These are phyloP conservation scores for Phalacrocorax pelagicus DNA, from an alignment of 2,113 vertebrate genomes.

Conservation along the genomic window DNA sequence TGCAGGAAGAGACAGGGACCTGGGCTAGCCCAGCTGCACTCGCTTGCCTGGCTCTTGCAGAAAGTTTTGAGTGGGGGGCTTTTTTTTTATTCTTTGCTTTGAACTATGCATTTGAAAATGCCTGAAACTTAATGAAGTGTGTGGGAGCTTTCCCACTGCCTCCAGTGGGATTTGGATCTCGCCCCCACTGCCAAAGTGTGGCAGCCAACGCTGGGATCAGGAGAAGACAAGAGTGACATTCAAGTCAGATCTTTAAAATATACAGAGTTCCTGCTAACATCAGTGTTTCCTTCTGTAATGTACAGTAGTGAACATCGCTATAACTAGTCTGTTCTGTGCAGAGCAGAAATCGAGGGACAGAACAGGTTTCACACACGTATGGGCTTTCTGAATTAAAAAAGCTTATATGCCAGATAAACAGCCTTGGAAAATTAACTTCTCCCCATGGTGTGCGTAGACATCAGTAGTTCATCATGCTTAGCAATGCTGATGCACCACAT, in stretches of 20 bases:
- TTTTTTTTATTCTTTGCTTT: not conserved
- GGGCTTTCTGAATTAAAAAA: not conserved
- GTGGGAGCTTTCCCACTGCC: not conserved
- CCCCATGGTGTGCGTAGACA: not conserved
- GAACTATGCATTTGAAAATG: not conserved
- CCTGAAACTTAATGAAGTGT: not conserved
- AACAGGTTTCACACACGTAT: not conserved
- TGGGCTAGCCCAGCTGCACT: not conserved
- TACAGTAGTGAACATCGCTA: not conserved
- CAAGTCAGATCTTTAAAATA: not conserved
- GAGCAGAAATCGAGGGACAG: not conserved
- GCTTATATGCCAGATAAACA: not conserved
- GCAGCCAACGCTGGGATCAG: not conserved
- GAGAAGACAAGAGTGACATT: not conserved
- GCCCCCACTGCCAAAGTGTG: not conserved
- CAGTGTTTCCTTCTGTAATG: not conserved
- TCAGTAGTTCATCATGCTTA: rapidly evolving
- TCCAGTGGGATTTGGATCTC: not conserved
- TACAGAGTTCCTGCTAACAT: not conserved
- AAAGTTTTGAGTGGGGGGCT: not conserved
- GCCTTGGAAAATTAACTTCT: not conserved
- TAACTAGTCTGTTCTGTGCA: not conserved
- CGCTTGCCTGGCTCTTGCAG: not conserved
- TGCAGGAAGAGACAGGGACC: not conserved
- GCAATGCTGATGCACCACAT: not conserved